Conservation (phyloP, 2,797 vertebrate species). For the Acipenser oxyrinchus region DNA sequence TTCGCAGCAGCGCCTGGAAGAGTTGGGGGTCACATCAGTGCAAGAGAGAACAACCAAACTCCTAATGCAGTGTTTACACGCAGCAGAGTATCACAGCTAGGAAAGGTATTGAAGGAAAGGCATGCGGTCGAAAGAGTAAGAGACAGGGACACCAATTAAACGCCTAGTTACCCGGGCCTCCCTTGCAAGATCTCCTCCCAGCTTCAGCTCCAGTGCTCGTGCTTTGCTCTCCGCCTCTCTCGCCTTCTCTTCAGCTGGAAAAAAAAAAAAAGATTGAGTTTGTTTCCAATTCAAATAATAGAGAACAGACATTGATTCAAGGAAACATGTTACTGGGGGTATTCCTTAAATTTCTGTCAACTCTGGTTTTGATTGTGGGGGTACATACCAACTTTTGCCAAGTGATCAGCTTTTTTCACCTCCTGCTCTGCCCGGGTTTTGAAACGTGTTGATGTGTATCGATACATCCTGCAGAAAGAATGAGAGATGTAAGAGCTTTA, state of each 20-base stretch:
- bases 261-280: too few species aligned
- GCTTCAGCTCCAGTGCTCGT: slow-evolving; percentile 73
- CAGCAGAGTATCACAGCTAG: too few species aligned
- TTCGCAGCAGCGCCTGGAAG: slow-evolving; percentile 71
- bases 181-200: slow-evolving; percentile 76
- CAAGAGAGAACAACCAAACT: too few species aligned
- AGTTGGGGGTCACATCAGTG: background rate
- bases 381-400: slow-evolving; percentile 80
- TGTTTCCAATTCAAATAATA: too few species aligned
- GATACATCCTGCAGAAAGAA: slow-evolving; percentile 74
- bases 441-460: slow-evolving; percentile 92
- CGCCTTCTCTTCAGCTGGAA: slow-evolving; percentile 87
- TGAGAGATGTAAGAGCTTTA: background rate
- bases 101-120: too few species aligned
- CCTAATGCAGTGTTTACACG: too few species aligned
- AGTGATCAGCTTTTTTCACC: slow-evolving; percentile 93
- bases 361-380: too few species aligned
- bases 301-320: background rate
- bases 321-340: too few species aligned
- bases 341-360: too few species aligned
- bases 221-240: slow-evolving; percentile 90
- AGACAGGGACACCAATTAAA: background rate
- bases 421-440: slow-evolving; percentile 97
- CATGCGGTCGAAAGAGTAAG: background rate
- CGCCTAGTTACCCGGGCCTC: slow-evolving; percentile 75